phyloP scores from a whole-genome alignment of 2,797 vertebrate species.

The Enteromius paludinosus region DNA sequence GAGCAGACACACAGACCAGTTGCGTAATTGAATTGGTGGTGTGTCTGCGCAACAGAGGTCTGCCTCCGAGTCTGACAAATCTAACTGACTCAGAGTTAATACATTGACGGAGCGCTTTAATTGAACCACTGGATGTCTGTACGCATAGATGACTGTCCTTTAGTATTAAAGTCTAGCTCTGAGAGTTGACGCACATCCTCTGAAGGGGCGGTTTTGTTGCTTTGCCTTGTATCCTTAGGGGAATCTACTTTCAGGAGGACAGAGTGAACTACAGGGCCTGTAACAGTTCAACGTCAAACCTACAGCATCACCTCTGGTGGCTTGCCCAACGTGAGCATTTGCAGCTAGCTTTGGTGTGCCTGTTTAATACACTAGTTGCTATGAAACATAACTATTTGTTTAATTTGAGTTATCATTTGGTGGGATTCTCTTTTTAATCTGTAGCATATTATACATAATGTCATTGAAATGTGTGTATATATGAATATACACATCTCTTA shows the following conservation, averaged over 20 bases:
- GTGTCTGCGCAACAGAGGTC: not conserved
- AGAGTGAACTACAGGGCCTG: not conserved
- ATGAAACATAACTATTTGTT: not conserved
- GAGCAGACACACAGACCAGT: conserved; percentile 4
- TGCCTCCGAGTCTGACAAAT: not conserved
- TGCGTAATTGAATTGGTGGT: conserved; percentile 9
- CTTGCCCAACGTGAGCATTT: not conserved
- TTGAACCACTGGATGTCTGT: conserved; percentile 21
- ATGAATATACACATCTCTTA: not conserved
- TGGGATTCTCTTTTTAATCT: not conserved
- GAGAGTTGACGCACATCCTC: not conserved
- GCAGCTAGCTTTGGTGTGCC: not conserved
- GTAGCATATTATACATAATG: not conserved
- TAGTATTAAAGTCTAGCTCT: not conserved
- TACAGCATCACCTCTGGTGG: not conserved
- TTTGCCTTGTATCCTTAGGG: not conserved
- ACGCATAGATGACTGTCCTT: not conserved
- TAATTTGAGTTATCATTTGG: not conserved
- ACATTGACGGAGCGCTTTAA: not conserved
- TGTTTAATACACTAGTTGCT: not conserved
- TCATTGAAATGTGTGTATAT: too few species aligned
- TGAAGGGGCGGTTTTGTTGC: not conserved
- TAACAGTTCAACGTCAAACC: not conserved
- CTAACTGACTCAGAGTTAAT: not conserved
- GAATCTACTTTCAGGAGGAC: not conserved